These are phyloP conservation scores for Platycnemis pennipes DNA, from an alignment of 2,888 invertebrate genomes.

Conservation along the genomic window DNA sequence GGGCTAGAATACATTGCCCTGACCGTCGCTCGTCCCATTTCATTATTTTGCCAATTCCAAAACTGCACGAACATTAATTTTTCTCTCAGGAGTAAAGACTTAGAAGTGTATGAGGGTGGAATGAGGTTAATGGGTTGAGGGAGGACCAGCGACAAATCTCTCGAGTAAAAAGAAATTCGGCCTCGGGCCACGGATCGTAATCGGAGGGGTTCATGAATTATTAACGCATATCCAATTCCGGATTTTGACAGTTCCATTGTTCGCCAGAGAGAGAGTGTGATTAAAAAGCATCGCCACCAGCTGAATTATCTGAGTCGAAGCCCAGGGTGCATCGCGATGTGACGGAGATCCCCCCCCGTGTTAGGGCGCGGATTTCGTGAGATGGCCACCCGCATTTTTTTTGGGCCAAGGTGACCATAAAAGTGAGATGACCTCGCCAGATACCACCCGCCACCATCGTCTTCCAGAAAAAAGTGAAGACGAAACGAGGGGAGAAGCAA, in stretches of 20 bases:
- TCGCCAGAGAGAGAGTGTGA: not conserved
- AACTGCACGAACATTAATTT: not conserved
- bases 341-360: not conserved
- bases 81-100: not conserved
- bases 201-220: not conserved
- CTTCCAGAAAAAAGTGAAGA: conserved; percentile 7
- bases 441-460: not conserved
- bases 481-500: not conserved
- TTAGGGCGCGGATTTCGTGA: not conserved
- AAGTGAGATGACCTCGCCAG: conserved; percentile 32
- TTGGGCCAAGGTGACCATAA: conserved; percentile 31
- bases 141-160: not conserved
- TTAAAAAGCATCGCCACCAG: not conserved
- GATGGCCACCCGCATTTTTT: conserved; percentile 21
- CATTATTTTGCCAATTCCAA: too few species aligned
- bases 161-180: not conserved
- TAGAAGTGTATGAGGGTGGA: not conserved
- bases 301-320: not conserved
- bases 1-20: too few species aligned
- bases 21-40: too few species aligned
- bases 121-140: not conserved
- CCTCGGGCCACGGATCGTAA: not conserved
- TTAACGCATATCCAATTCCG: not conserved
- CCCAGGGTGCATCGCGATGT: not conserved
- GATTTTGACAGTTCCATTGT: not conserved